phyloP scores from a whole-genome alignment of 2,888 invertebrate species.

The Polymixis lichenea region DNA sequence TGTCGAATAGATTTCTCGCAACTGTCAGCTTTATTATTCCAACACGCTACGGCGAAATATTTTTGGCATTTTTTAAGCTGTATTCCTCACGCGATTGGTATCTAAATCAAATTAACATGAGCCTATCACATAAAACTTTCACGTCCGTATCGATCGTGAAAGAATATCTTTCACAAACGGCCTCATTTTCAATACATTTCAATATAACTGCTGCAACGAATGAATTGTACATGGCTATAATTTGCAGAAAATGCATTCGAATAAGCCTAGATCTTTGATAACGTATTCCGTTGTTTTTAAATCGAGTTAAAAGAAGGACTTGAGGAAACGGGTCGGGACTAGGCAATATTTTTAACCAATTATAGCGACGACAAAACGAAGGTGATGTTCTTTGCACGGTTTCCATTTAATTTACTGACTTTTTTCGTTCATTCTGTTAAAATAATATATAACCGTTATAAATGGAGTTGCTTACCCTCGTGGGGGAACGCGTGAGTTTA shows the following conservation, averaged over 20 bases:
- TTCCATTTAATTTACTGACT: conserved; percentile 16
- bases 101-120: conserved; percentile 43
- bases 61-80: conserved; percentile 24
- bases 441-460: not conserved
- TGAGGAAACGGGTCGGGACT: conserved; percentile 27
- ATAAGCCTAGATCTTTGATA: conserved; percentile 56
- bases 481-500: no score
- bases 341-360: conserved; percentile 51
- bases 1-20: conserved; percentile 53
- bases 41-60: conserved; percentile 16
- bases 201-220: conserved; percentile 54
- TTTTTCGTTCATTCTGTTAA: conserved; percentile 17
- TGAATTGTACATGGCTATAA: conserved; percentile 60
- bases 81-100: conserved; percentile 34
- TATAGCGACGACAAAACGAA: conserved; percentile 41
- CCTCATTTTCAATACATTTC: conserved; percentile 56
- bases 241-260: conserved; percentile 59
- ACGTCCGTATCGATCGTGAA: conserved; percentile 31
- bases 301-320: conserved; percentile 44
- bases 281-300: conserved; percentile 59
- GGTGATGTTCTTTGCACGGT: conserved; percentile 15
- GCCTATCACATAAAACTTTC: conserved; percentile 38
- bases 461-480: not conserved
- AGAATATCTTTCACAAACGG: conserved; percentile 52
- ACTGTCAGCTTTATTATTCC: conserved; percentile 46